Percentiles rank a stretch among this genome's conserved stretches.
Conservation (phyloP, 2,888 invertebrate species). For the Trichacis sp. region DNA sequence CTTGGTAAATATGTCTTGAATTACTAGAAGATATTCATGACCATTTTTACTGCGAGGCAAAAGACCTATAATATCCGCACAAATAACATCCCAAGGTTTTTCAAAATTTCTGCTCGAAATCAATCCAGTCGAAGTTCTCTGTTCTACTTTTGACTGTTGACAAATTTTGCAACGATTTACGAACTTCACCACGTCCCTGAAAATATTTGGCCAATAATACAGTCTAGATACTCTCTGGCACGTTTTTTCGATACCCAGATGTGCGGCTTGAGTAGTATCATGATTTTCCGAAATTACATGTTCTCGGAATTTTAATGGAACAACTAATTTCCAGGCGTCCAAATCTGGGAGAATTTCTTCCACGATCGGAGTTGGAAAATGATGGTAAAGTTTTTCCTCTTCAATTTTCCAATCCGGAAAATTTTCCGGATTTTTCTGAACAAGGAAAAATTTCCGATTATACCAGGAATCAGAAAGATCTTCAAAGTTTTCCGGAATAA, state of each 20-base stretch:
- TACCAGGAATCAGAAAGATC: not conserved
- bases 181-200: not conserved
- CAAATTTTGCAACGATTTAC: not conserved
- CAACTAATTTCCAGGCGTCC: conserved; percentile 12
- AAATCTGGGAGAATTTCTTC: conserved; percentile 4
- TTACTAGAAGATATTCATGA: not conserved
- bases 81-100: not conserved
- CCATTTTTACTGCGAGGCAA: not conserved
- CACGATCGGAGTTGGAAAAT: not conserved
- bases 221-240: not conserved
- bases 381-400: not conserved
- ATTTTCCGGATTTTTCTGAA: not conserved
- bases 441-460: not conserved
- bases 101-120: not conserved
- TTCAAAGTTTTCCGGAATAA: not conserved
- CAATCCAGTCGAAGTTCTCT: not conserved
- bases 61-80: not conserved
- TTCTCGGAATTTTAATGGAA: not conserved
- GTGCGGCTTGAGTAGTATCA: not conserved
- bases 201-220: conserved; percentile 1
- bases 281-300: not conserved
- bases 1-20: conserved; percentile 1
- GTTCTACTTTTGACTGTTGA: not conserved
- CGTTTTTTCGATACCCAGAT: conserved; percentile 5
- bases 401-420: conserved; percentile 10